phyloP scores from a whole-genome alignment of 2,113 vertebrate species.

The Fulmarus glacialis region DNA sequence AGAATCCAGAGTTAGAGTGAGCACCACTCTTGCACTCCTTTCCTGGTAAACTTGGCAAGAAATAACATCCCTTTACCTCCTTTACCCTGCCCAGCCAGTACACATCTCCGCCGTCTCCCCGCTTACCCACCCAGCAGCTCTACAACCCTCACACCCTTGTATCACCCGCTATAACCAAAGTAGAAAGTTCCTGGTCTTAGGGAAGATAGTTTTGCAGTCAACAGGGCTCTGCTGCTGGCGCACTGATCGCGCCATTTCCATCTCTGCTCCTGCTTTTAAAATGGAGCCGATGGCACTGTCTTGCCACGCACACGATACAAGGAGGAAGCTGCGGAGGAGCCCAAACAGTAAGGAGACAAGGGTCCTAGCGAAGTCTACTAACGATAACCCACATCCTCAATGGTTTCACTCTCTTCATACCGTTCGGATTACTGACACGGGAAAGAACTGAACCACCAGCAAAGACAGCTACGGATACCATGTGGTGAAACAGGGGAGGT shows the following conservation, averaged over 20 bases:
- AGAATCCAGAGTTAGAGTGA: not conserved
- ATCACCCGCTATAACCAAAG: not conserved
- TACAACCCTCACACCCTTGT: not conserved
- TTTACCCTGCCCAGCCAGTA: not conserved
- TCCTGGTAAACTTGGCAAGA: not conserved
- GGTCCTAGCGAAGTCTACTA: not conserved
- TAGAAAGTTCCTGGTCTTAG: not conserved
- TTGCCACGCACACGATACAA: accelerated
- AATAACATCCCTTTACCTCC: not conserved
- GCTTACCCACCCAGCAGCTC: not conserved
- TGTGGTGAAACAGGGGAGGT: not conserved
- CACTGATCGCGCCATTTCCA: not conserved
- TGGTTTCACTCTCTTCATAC: not conserved
- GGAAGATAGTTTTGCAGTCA: not conserved
- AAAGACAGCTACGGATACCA: not conserved
- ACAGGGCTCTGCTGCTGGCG: not conserved
- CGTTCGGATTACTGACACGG: not conserved
- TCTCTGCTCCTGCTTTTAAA: not conserved
- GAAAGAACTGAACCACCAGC: not conserved
- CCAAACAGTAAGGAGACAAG: not conserved
- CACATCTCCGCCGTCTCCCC: not conserved
- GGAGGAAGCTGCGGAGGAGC: not conserved
- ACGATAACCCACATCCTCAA: not conserved
- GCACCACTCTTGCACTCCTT: accelerated
- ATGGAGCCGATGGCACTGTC: not conserved